A percentile compares a stretch with the other conserved stretches of the same genome.
Evolutionary conservation across 1,140 invertebrate species (phyloP).

Genomic region (Agrilus planipennis): DNA sequence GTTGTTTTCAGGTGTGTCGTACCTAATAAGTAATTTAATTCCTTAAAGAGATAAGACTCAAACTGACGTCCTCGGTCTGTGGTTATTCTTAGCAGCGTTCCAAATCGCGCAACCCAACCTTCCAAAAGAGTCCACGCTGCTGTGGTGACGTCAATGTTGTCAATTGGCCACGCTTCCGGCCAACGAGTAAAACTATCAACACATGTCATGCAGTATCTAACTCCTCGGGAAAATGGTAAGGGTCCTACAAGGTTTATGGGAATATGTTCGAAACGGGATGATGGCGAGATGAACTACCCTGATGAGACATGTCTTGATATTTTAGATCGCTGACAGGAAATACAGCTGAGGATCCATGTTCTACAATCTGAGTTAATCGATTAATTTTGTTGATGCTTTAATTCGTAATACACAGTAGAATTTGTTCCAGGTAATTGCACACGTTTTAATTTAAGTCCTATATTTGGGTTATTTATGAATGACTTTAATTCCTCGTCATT

Average conservation of each 20-base stretch:
- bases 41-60: constrained; percentile 13
- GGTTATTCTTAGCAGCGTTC: constrained; percentile 16
- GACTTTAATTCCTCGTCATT: too few relatives aligned
- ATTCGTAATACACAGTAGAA: too few relatives aligned
- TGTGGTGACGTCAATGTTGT: constrained; percentile 19
- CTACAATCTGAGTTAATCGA: too few relatives aligned
- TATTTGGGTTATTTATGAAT: too few relatives aligned
- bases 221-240: constrained; percentile 26
- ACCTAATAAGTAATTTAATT: constrained; percentile 7
- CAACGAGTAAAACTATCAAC: constrained; percentile 37
- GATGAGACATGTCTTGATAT: neutral
- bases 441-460: too few relatives aligned
- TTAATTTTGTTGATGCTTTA: too few relatives aligned
- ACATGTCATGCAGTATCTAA: constrained; percentile 32
- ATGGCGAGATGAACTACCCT: too few relatives aligned
- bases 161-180: constrained; percentile 30
- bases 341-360: too few relatives aligned
- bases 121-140: constrained; percentile 15
- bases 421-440: too few relatives aligned
- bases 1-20: too few relatives aligned
- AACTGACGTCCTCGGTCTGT: constrained; percentile 22
- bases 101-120: constrained; percentile 26
- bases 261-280: neutral
- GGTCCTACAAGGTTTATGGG: constrained; percentile 38
- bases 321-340: neutral